A percentile compares a stretch with the other conserved stretches of the same genome.
Conservation (phyloP, 1,140 invertebrate species). For the Trichonephila clavipes region DNA sequence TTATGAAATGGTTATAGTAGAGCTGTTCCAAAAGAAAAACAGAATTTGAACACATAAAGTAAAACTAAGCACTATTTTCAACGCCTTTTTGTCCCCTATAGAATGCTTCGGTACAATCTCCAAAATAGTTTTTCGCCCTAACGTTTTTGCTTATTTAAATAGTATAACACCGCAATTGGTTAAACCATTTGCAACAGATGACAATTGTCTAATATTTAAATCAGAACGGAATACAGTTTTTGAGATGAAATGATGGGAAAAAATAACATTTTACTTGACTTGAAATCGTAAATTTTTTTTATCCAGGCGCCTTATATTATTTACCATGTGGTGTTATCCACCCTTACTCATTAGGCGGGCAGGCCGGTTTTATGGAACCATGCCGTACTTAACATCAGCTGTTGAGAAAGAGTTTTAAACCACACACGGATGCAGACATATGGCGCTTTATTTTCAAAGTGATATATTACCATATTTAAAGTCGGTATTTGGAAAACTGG, state of each 20-base stretch:
- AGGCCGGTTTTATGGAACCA: constrained; percentile 15
- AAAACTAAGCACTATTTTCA: no score
- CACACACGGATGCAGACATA: neutral
- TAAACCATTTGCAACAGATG: neutral
- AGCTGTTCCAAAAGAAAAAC: no score
- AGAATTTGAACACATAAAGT: no score
- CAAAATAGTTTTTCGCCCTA: no score
- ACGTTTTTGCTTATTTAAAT: no score
- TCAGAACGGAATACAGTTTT: neutral
- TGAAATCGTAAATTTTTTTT: neutral
- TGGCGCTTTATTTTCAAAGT: constrained; percentile 51
- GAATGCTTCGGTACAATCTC: no score
- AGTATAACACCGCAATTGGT: neutral
- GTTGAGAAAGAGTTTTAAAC: constrained; percentile 18
- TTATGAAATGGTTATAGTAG: no score
- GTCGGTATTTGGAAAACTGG: constrained; percentile 6
- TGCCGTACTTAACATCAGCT: constrained; percentile 56
- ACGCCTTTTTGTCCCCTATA: no score
- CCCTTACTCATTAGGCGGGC: constrained; percentile 35
- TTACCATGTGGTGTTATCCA: neutral
- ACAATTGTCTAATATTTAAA: neutral
- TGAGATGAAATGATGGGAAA: neutral
- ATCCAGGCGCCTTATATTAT: neutral
- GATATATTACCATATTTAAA: constrained; percentile 69
- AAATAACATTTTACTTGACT: neutral